Evolutionary conservation across 2,888 invertebrate species (phyloP), one percentile per base, ranked within the genome.

Genomic region (Uropetala carovei): DNA sequence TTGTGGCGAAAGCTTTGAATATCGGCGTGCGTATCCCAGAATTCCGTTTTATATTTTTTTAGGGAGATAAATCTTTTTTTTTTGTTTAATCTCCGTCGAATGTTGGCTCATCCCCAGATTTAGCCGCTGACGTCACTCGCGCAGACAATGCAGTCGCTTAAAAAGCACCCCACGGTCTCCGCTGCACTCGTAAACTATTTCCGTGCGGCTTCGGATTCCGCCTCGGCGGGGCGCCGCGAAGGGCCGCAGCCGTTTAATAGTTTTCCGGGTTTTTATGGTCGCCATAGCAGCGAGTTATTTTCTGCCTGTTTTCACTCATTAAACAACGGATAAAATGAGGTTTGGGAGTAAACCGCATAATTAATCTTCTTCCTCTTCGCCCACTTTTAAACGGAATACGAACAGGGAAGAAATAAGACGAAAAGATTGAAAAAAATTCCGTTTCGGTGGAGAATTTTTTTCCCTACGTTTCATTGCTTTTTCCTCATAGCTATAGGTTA

Each of bases 61-160:
- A 75, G 11, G 75, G 75, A 27, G 75, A 7, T 0, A 27, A 0
- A 13, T 75, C 22, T 75, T 75, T 75, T 22, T n/a, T 75, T 22
- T 75, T 75, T 75, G 22, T 27, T 75, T 75, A 75, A 75, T 75
- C 75, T 75, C 22, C 75, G 75, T 22, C 75, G 75, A 75, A 75
- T 75, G 75, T 13, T 10, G 75, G 18, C 75, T 27, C 75, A 75
- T 75, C 75, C 75, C 22, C 22, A 27, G 75, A 75, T 75, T 75
- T 22, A 75, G 75, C 22, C 27, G 75, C 27, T 27, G 75, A 75
- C 75, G 75, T 75, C 75, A 75, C 43, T 43, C 43, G 43, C 43
- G 5, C 43, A 5, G 43, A 43, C 75, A 75, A 75, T 75, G 75
- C 75, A 14, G 4, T n/a, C 68, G 68, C n/a, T 68, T 75, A 22